These are phyloP conservation scores for Reticulitermes lucifugus DNA, from an alignment of 2,888 invertebrate species.

Conservation along the genomic window DNA sequence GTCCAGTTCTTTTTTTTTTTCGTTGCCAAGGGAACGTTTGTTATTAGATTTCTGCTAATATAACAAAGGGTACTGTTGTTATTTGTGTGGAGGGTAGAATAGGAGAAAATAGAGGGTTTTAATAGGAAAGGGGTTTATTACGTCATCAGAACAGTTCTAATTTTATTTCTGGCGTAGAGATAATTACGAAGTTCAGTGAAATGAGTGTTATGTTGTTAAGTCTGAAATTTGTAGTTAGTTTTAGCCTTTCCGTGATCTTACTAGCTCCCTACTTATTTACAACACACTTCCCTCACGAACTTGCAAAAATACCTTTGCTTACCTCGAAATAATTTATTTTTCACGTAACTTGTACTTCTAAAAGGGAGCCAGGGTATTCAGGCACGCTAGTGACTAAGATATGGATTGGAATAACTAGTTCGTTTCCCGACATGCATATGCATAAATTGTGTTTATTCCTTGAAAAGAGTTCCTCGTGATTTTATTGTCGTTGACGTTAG, in stretches of 20 bases:
- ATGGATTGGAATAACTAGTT: too few species aligned
- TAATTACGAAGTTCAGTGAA: neutral
- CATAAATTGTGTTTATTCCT: too few species aligned
- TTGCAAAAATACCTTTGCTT: too few species aligned
- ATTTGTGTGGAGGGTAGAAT: neutral
- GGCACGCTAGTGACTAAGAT: too few species aligned
- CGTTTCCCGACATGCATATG: too few species aligned
- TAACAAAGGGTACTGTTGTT: constrained; percentile 19
- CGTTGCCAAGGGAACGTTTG: neutral
- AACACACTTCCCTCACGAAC: too few species aligned
- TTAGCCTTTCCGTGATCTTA: neutral
- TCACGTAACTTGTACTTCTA: too few species aligned
- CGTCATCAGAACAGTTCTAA: constrained; percentile 15
- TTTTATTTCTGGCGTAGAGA: neutral
- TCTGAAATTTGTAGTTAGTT: neutral
- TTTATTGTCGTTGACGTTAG: too few species aligned
- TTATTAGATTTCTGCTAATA: constrained; percentile 23
- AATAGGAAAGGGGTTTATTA: neutral
- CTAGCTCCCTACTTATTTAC: neutral
- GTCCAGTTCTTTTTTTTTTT: neutral
- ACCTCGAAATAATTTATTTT: too few species aligned
- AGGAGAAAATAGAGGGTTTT: neutral
- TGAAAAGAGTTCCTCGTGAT: too few species aligned
- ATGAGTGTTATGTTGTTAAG: neutral
- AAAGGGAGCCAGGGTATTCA: too few species aligned